A percentile compares a stretch with the other conserved stretches of the same genome.
Evolutionary conservation across 2,797 vertebrate species (phyloP).

Genomic region (Microctenopoma lineatum): DNA sequence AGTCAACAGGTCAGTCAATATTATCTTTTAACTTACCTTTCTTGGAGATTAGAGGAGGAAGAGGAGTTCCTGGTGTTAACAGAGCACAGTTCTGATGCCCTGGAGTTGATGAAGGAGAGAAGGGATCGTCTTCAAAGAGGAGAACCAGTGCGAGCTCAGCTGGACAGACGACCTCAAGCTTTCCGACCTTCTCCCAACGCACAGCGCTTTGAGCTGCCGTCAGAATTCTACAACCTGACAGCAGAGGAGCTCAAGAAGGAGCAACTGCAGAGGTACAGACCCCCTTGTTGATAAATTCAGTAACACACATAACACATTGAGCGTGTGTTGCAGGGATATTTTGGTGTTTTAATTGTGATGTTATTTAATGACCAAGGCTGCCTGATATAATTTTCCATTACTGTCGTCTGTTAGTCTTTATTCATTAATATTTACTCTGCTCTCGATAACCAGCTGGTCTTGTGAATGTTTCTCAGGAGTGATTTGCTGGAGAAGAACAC

Average conservation of each 20-base stretch:
- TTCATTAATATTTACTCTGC: not conserved
- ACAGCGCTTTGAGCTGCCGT: slow-evolving; percentile 88
- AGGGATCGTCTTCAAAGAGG: slow-evolving; percentile 86
- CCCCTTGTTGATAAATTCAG: not conserved
- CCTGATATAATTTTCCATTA: not conserved
- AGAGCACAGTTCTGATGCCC: slow-evolving; percentile 75
- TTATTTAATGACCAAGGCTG: too few species aligned
- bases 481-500: slow-evolving; percentile 89
- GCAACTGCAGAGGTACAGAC: slow-evolving; percentile 87
- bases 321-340: too few species aligned
- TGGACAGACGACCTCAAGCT: slow-evolving; percentile 87
- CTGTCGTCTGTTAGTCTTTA: not conserved
- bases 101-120: slow-evolving; percentile 83
- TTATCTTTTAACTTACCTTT: slow-evolving; percentile 6
- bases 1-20: not conserved
- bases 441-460: not conserved
- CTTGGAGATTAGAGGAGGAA: slow-evolving; percentile 69
- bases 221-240: slow-evolving; percentile 91
- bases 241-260: slow-evolving; percentile 90
- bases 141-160: slow-evolving; percentile 86
- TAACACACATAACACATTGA: not conserved
- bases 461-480: slow-evolving; percentile 76
- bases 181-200: slow-evolving; percentile 87
- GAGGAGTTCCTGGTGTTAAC: slow-evolving; percentile 91
- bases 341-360: not conserved